phyloP scores from a whole-genome alignment of 2,113 vertebrate genomes.

The rat (Rattus norvegicus) region GRCr8 NC_086022.1:122107001-122107500 shows the following conservation, averaged over 20 bases:
- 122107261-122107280: too few relatives aligned
- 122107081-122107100: not conserved
- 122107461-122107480: not conserved
- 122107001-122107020: not conserved
- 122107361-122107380: not conserved
- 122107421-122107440: not conserved
- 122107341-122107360: not conserved
- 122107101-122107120: not conserved
- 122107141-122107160: not conserved
- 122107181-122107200: not conserved
- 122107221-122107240: not conserved
- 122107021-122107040: not conserved
- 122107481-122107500: not conserved
- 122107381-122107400: not conserved
- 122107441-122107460: not conserved
- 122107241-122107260: not conserved
- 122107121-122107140: not conserved
- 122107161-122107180: not conserved
- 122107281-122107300: not conserved
- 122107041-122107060: not conserved
- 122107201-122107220: not conserved
- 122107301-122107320: not conserved
- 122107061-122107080: not conserved
- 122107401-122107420: not conserved
- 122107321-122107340: not conserved